Evolutionary conservation across 2,797 vertebrate genomes (phyloP).

Genomic region (Phaenicophaeus curvirostris): DNA sequence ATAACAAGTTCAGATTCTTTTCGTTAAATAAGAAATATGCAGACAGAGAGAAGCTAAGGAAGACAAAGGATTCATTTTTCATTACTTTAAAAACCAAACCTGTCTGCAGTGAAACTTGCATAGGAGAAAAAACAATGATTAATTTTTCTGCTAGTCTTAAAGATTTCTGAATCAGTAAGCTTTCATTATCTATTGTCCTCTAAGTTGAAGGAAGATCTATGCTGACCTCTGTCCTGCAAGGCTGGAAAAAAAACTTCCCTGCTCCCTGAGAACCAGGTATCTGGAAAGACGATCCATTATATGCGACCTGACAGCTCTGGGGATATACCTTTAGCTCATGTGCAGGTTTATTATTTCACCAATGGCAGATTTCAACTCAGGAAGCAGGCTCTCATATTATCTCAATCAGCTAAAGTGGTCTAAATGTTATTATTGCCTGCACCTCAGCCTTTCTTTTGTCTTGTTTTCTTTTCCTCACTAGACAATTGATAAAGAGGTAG

Average conservation of each 20-base stretch:
- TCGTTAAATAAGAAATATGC: background rate
- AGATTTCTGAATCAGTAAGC: background rate
- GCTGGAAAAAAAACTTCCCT: background rate
- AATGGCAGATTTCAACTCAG: background rate
- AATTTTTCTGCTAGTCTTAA: background rate
- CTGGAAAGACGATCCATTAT: background rate
- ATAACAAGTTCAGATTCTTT: background rate
- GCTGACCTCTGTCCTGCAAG: background rate
- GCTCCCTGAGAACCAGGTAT: background rate
- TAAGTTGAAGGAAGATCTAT: background rate
- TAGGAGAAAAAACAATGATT: background rate
- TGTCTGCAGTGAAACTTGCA: background rate
- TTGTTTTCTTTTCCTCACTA: background rate
- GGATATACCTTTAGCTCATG: background rate
- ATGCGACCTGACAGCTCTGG: background rate
- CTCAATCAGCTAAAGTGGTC: background rate
- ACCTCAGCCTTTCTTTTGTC: background rate
- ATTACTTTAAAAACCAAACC: background rate
- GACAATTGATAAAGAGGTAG: background rate
- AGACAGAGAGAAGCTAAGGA: background rate
- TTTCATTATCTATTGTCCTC: background rate
- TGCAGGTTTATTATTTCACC: background rate
- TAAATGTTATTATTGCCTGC: background rate
- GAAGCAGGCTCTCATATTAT: background rate
- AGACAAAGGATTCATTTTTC: background rate